Evolutionary conservation across 2,888 invertebrate species (phyloP).

Genomic region (Chrysina gloriosa): DNA sequence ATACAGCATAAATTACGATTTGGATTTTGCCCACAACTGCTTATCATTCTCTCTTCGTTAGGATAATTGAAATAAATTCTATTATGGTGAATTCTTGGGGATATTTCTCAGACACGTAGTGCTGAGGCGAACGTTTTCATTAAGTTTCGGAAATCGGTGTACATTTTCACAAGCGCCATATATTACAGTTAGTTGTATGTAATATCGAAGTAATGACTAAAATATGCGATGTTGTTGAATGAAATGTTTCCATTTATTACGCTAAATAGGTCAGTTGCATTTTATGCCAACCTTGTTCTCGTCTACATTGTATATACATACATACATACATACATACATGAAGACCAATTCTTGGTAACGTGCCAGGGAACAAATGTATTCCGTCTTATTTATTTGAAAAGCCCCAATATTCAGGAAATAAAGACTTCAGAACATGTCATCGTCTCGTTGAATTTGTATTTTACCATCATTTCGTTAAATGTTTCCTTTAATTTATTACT

Average conservation of each 20-base stretch:
- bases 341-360: conserved; percentile 1
- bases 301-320: background rate
- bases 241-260: conserved; percentile 1
- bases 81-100: too few species aligned
- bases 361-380: background rate
- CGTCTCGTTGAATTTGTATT: background rate
- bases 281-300: conserved; percentile 7
- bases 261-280: conserved; percentile 15
- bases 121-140: too few species aligned
- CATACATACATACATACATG: too few species aligned
- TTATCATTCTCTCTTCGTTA: too few species aligned
- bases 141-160: too few species aligned
- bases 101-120: too few species aligned
- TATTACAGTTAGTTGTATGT: background rate
- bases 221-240: conserved; percentile 4
- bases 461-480: background rate
- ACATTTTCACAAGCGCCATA: too few species aligned
- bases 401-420: background rate
- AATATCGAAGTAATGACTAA: background rate
- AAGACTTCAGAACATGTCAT: conserved; percentile 4
- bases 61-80: too few species aligned
- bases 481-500: background rate
- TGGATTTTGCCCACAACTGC: too few species aligned
- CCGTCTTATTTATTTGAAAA: conserved; percentile 5
- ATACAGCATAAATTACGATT: too few species aligned